phyloP scores from a whole-genome alignment of 2,888 invertebrate species.

The Xestoiulus laeticollis region DNA sequence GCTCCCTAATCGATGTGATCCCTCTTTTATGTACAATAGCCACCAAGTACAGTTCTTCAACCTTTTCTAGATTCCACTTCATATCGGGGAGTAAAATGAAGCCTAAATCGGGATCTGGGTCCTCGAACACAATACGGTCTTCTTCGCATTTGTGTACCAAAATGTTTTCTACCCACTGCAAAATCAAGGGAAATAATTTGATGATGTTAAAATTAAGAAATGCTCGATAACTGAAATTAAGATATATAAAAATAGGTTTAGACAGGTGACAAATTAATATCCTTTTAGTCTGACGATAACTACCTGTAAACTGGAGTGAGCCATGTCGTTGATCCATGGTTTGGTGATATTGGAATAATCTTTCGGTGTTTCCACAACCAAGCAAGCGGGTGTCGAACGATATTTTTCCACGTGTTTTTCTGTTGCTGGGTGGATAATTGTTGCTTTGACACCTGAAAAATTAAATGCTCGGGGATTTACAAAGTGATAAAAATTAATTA shows the following conservation, averaged over 20 bases:
- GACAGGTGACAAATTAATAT: neutral
- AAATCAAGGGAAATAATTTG: neutral
- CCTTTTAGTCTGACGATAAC: neutral
- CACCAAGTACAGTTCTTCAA: conserved; percentile 83
- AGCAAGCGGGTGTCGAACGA: conserved; percentile 74
- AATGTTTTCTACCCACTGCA: conserved; percentile 96
- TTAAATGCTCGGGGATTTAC: conserved; percentile 56
- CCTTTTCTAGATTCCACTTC: conserved; percentile 88
- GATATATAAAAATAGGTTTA: neutral
- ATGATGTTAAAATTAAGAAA: neutral
- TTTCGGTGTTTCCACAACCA: conserved; percentile 85
- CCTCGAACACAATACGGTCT: conserved; percentile 86
- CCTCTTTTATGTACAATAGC: conserved; percentile 79
- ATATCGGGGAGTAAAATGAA: conserved; percentile 92
- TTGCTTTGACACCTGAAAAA: conserved; percentile 79
- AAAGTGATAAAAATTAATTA: too few species aligned
- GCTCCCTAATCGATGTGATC: conserved; percentile 85
- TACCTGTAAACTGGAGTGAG: conserved; percentile 83
- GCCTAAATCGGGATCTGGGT: conserved; percentile 78
- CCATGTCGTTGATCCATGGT: conserved; percentile 74
- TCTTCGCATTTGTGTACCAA: conserved; percentile 88
- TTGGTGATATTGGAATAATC: conserved; percentile 81
- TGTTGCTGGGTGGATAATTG: conserved; percentile 92
- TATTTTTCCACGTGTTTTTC: conserved; percentile 91
- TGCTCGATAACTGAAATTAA: neutral